These are phyloP conservation scores for Tapera naevia DNA, from an alignment of 2,797 vertebrate species.

Conservation along the genomic window DNA sequence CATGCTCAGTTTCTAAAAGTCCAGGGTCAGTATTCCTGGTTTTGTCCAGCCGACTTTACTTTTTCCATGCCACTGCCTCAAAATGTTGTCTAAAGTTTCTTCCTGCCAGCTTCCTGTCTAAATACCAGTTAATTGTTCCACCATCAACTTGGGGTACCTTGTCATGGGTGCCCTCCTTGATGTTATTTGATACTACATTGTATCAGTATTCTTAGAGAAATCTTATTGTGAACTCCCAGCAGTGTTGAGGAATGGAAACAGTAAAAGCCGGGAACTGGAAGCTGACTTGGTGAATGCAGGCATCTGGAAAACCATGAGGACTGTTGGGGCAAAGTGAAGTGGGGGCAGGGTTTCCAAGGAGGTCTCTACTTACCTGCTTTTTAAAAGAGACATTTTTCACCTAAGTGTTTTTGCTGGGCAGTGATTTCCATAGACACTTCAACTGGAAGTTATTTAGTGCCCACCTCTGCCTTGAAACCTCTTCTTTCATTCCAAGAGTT, in stretches of 20 bases:
- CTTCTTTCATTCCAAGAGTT: constrained; percentile 14
- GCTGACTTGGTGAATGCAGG: background rate
- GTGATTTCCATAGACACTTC: background rate
- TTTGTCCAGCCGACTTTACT: background rate
- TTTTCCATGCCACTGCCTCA: background rate
- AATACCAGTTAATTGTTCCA: background rate
- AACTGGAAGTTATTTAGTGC: constrained; percentile 30
- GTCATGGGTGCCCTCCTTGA: fast-evolving
- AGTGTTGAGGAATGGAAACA: background rate
- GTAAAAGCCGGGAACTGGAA: background rate
- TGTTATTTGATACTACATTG: background rate
- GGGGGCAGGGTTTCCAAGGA: background rate
- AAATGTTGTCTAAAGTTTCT: background rate
- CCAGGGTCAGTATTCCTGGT: background rate
- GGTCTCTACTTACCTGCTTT: background rate
- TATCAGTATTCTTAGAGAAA: background rate
- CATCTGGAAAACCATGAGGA: background rate
- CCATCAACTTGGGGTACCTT: background rate
- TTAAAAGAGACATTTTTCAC: constrained; percentile 7
- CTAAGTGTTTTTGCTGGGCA: background rate
- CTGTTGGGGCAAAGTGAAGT: background rate
- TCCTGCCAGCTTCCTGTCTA: background rate
- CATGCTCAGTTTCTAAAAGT: background rate
- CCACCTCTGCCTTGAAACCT: constrained; percentile 22
- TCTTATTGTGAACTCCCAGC: background rate